Conservation (phyloP, 2,888 invertebrate genomes). For the Lasioglossum calceatum region DNA sequence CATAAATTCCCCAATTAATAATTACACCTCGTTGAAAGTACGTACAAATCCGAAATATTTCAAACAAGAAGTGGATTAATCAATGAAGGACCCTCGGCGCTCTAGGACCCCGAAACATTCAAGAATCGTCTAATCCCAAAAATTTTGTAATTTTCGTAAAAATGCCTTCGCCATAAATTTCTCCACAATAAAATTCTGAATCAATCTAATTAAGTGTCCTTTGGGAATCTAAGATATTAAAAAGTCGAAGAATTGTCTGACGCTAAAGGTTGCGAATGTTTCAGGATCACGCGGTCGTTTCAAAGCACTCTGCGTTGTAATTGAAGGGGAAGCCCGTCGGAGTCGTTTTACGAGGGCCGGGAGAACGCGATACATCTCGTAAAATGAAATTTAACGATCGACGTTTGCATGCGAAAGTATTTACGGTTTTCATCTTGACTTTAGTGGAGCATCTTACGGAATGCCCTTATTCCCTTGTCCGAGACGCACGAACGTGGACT, state of each 20-base stretch:
- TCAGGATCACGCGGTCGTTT: not conserved
- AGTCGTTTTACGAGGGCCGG: conserved; percentile 19
- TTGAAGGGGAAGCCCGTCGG: not conserved
- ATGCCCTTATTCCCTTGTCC: not conserved
- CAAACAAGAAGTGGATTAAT: too few species aligned
- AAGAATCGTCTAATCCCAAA: too few species aligned
- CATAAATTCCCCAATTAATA: too few species aligned
- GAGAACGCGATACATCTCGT: conserved; percentile 17
- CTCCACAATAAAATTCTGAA: not conserved
- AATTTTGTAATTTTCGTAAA: too few species aligned
- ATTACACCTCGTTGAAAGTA: too few species aligned
- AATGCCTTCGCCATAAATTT: too few species aligned
- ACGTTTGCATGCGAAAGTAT: conserved; percentile 9
- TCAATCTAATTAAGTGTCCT: not conserved
- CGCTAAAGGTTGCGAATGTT: not conserved
- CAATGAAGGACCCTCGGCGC: too few species aligned
- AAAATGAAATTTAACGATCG: conserved; percentile 39
- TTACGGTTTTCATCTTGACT: conserved; percentile 41
- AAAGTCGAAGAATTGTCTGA: not conserved
- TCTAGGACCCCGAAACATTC: too few species aligned
- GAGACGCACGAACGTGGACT: not conserved
- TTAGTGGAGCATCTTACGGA: conserved; percentile 14
- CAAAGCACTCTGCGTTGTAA: not conserved
- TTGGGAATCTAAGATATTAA: not conserved
- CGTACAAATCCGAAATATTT: too few species aligned